A percentile compares a stretch with the other conserved stretches of the same genome.
These are phyloP conservation scores for Campopleginae sp. DNA, from an alignment of 2,888 invertebrate species.

Conservation along the genomic window DNA sequence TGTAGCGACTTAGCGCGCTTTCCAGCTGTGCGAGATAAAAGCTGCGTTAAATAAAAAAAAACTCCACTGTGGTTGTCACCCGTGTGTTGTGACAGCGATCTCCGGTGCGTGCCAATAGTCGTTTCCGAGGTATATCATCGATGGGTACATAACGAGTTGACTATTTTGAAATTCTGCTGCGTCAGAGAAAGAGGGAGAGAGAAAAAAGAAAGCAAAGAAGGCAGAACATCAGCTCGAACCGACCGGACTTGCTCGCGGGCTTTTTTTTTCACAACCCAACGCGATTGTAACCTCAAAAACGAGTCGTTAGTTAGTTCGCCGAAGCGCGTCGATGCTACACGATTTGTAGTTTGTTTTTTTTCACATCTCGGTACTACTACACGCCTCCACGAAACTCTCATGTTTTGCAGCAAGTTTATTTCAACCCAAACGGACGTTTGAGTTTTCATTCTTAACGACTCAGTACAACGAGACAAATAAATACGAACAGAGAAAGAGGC, in stretches of 20 bases:
- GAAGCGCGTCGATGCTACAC: conserved; percentile 8
- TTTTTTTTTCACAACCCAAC: conserved; percentile 18
- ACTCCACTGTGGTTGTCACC: conserved; percentile 70
- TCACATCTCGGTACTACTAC: background rate
- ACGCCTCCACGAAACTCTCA: conserved; percentile 12
- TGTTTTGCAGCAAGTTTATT: conserved; percentile 50
- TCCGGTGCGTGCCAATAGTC: conserved; percentile 12
- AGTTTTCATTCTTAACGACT: conserved; percentile 24
- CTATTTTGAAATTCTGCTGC: conserved; percentile 49
- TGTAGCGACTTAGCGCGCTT: background rate
- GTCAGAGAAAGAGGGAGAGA: conserved; percentile 32
- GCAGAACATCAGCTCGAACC: background rate
- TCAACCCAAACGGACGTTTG: conserved; percentile 35
- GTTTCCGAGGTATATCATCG: conserved; percentile 22
- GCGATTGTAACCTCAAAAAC: conserved; percentile 60
- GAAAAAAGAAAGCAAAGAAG: background rate
- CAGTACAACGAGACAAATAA: background rate
- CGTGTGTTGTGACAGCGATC: conserved; percentile 69
- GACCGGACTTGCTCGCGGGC: conserved; percentile 16
- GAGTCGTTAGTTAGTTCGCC: background rate
- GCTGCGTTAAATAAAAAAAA: conserved; percentile 55
- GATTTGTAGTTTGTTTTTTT: conserved; percentile 3
- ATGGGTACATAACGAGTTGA: conserved; percentile 24
- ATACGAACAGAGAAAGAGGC: conserved; percentile 21
- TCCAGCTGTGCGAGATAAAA: conserved; percentile 51